Base-by-base conservation (phyloP, 2,888 invertebrate genomes). In the Lobophora halterata region DNA sequence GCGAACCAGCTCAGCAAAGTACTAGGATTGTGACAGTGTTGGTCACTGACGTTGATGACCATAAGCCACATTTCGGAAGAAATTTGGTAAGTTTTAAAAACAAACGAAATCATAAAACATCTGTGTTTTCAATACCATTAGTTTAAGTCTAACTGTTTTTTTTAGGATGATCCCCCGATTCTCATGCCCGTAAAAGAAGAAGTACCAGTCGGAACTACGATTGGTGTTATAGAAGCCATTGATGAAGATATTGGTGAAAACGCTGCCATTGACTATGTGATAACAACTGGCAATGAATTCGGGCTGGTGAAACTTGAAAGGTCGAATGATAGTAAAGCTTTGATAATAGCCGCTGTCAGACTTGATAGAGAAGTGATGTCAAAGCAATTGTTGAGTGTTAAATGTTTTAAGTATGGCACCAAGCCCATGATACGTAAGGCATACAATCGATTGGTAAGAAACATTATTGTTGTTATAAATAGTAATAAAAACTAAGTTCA, bases 161-260 rank as follows among this genome's bases (percentile, higher is more conserved):
- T 18, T n/a, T 7, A 92, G 92, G 91, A 91, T 61, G 91, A 90
- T 34, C 88, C 88, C 1, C 93, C 94, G 0, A 44, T 93, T 2
- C 75, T 90, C 7, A 80, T 95, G 64, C 72, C 76, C 0, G 79
- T 93, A 0, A 78, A 89, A 23, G 95, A 95, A 71, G 94, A 94
- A 65, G 86, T 90, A 0, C 88, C 90, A 0, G 65, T 89, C 0
- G 93, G 92, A 7, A 90, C 92, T 0, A 77, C 90, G 2, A 90
- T 95, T 5, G 95, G 93, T 0, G 82, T 88, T 27, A 68, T 95
- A 5, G 85, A 90, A 52, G 95, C 94, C 0, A 73, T 92, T 9
- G 95, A 95, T 60, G 91, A 92, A 57, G 95, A 95, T 53, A 89
- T 92, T 5, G 92, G 86, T 2, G 92, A 92, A 5, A 95, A 95